Evolutionary conservation across 1,140 invertebrate genomes (phyloP), one percentile per base, ranked within the genome.

Genomic region (Stegodyphus dumicola): DNA sequence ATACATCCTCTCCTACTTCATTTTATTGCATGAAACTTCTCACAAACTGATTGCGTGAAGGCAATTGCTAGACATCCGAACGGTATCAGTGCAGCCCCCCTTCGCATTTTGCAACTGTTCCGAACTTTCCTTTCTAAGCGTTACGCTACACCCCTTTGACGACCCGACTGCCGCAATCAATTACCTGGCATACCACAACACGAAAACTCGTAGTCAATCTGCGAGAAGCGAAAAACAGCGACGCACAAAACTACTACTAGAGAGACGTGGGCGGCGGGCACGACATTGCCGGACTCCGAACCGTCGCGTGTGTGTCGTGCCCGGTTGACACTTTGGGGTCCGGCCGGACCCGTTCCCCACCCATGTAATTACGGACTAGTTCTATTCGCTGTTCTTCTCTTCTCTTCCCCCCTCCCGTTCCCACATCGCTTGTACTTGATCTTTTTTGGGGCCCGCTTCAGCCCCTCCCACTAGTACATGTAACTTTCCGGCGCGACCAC

Each of bases 301-400:
- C n/a, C 33, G 33, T 33, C 80, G 80, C 80, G 80, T 83, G 80
- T 53, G 54, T 83, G 80, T 83, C 80, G 80, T 83, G 80, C 71
- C 80, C 71, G 80, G 80, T 83, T 83, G 80, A 83, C 80, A 83
- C 80, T 83, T 83, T 51, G 70, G 80, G 70, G 80, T 75, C 70
- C 73, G 71, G 52, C 77, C 51, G 78, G 67, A 53, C 54, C 78
- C 54, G 69, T n/a, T 83, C 80, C 70, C 80, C 80, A 83, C 80
- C 80, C 80, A 83, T 60, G 70, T 83, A 83, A 83, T 83, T 83
- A 83, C 71, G 78, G 49, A 71, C 54, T 60, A 67, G 77, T 78
- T 78, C 48, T 78, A 69, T 71, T 48, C 33, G 51, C 69, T n/a
- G 9, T 33, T 33, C 33, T 33, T 33, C 33, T 33, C 33, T 33